Percentiles rank a stretch among this genome's conserved stretches.
Evolutionary conservation across 2,797 vertebrate species (phyloP).

Genomic region (Leptatherina wallacei): DNA sequence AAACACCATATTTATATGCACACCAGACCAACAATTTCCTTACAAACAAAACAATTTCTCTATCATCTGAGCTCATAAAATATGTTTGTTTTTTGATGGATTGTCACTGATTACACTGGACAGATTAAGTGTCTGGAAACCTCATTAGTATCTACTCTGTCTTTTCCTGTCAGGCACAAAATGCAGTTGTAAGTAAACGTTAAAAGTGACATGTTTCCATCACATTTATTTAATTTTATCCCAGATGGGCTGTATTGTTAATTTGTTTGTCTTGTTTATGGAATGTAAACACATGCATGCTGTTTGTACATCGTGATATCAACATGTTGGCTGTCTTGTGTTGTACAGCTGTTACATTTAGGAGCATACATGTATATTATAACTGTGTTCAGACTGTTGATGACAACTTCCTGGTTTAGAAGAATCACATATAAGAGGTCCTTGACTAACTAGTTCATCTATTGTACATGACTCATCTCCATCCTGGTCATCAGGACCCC

Average conservation of each 20-base stretch:
- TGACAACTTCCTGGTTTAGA: not conserved
- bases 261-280: slow-evolving; percentile 27
- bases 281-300: slow-evolving; percentile 40
- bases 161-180: slow-evolving; percentile 66
- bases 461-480: not conserved
- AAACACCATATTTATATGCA: slow-evolving; percentile 59
- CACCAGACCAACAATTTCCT: slow-evolving; percentile 57
- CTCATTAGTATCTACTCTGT: slow-evolving; percentile 56
- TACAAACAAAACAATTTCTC: slow-evolving; percentile 6
- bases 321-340: slow-evolving; percentile 16
- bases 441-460: slow-evolving; percentile 3
- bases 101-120: slow-evolving; percentile 10
- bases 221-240: slow-evolving; percentile 17
- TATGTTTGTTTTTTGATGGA: slow-evolving; percentile 7
- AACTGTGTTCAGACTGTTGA: slow-evolving; percentile 11
- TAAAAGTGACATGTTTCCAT: slow-evolving; percentile 42
- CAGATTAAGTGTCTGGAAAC: not conserved
- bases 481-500: slow-evolving; percentile 12
- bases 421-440: not conserved
- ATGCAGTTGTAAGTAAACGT: slow-evolving; percentile 73
- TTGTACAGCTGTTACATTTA: not conserved
- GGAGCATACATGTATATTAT: slow-evolving; percentile 7
- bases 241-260: slow-evolving; percentile 28
- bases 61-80: slow-evolving; percentile 3
- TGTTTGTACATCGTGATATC: slow-evolving; percentile 24